These are phyloP conservation scores for Acleris cristana DNA, from an alignment of 2,888 invertebrate genomes.

Conservation along the genomic window DNA sequence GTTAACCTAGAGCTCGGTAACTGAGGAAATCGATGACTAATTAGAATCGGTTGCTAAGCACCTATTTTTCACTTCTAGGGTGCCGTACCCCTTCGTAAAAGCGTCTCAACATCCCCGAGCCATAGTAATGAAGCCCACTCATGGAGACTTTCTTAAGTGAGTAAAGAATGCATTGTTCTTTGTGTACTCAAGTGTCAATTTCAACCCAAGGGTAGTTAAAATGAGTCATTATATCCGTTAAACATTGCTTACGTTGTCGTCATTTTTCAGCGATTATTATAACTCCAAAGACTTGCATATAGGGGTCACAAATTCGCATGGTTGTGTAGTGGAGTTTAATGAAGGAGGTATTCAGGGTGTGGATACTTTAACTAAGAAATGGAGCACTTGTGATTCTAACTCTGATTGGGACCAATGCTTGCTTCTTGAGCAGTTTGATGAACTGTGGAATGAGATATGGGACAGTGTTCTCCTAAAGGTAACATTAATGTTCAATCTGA, in stretches of 20 bases:
- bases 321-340: conserved; percentile 93
- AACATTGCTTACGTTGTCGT: conserved; percentile 39
- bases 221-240: conserved; percentile 45
- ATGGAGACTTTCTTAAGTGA: conserved; percentile 94
- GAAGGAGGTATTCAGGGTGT: conserved; percentile 87
- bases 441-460: conserved; percentile 91
- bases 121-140: conserved; percentile 93
- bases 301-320: conserved; percentile 92
- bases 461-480: conserved; percentile 87
- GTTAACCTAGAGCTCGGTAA: conserved; percentile 32
- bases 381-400: conserved; percentile 82
- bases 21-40: conserved; percentile 33
- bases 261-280: conserved; percentile 88
- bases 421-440: conserved; percentile 87
- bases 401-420: conserved; percentile 88
- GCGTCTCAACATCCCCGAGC: conserved; percentile 92
- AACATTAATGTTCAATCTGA: conserved; percentile 31
- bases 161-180: conserved; percentile 51
- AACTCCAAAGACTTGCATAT: conserved; percentile 94
- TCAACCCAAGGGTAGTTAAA: conserved; percentile 36
- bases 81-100: conserved; percentile 94
- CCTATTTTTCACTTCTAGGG: conserved; percentile 77
- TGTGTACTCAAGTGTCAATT: conserved; percentile 25
- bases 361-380: conserved; percentile 85
- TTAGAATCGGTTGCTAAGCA: conserved; percentile 58